These are phyloP conservation scores for Eulemur rufifrons DNA, from an alignment of 2,113 vertebrate species.

Conservation along the genomic window DNA sequence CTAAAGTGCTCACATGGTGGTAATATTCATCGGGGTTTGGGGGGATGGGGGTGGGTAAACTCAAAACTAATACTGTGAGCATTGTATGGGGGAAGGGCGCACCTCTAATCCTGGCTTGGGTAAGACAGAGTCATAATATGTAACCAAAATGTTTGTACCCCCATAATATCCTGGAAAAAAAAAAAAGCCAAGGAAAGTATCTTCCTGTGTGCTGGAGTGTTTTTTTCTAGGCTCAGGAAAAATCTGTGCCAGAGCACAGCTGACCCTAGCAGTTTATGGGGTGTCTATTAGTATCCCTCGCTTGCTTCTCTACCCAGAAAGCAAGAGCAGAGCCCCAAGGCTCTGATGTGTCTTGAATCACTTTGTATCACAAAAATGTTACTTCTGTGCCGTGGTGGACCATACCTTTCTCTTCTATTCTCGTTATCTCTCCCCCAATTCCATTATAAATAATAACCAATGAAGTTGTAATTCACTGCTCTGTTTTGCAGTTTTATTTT, in stretches of 20 bases:
- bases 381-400: background rate
- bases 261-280: background rate
- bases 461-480: conserved; percentile 19
- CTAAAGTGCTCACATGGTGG: too few relatives aligned
- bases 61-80: too few relatives aligned
- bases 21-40: too few relatives aligned
- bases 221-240: background rate
- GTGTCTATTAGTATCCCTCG: background rate
- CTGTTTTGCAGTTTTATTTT: conserved; percentile 44
- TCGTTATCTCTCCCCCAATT: background rate
- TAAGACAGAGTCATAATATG: too few relatives aligned
- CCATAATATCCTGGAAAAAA: too few relatives aligned
- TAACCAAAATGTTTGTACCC: too few relatives aligned
- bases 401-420: background rate
- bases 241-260: background rate
- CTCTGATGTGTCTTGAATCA: background rate
- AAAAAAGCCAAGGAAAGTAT: background rate
- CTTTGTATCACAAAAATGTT: background rate
- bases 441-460: background rate
- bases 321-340: background rate
- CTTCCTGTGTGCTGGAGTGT: background rate
- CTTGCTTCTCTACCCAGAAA: background rate
- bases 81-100: too few relatives aligned
- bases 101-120: too few relatives aligned
- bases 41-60: too few relatives aligned